Evolutionary conservation across 1,140 invertebrate genomes (phyloP), one percentile per base, ranked within the genome.

Genomic region (Drosophila oshimai): DNA sequence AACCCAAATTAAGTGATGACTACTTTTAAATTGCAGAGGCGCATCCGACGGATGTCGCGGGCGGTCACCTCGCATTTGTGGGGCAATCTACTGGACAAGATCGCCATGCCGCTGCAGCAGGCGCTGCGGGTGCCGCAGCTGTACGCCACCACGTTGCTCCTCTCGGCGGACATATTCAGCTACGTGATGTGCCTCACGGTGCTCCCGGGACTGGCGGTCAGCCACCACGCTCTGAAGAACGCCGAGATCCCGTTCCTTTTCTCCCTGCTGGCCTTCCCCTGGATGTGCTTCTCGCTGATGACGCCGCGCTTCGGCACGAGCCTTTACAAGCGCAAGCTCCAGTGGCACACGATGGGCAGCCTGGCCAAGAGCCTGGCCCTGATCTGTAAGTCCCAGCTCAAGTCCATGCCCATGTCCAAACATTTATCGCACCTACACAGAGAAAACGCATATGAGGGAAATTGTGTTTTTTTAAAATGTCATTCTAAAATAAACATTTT

Each of bases 271-370:
- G 89, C 89, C 20, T 90, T 90, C 18, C 89, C 89, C 6, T 90
- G 89, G 89, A 90, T 90, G 89, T 90, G 89, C 62, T 90, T 90
- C 51, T 89, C 89, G 1, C 60, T 90, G 64, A 90, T 90, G 89
- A 90, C 89, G 18, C 89, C 89, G 1, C 84, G 89, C 4, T 90
- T 90, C 34, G 89, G 89, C 0, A 75, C 68, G 1, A 87, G 88
- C 15, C 70, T 90, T 3, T 88, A 80, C 49, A 90, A 90, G 44
- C 70, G 74, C 6, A 90, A 90, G 44, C 53, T 90, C 2, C 72
- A 90, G 22, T 90, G 89, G 89, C 81, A 90, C 45, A 89, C 80
- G 0, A 34, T 90, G 51, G 89, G 89, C 28, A 90, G 89, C 47
- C 50, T 90, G 12, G 83, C 74, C 61, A 90, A 90, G 46, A 81